These are phyloP conservation scores for Erethizon dorsatum DNA, from an alignment of 2,797 vertebrate genomes.

Conservation along the genomic window DNA sequence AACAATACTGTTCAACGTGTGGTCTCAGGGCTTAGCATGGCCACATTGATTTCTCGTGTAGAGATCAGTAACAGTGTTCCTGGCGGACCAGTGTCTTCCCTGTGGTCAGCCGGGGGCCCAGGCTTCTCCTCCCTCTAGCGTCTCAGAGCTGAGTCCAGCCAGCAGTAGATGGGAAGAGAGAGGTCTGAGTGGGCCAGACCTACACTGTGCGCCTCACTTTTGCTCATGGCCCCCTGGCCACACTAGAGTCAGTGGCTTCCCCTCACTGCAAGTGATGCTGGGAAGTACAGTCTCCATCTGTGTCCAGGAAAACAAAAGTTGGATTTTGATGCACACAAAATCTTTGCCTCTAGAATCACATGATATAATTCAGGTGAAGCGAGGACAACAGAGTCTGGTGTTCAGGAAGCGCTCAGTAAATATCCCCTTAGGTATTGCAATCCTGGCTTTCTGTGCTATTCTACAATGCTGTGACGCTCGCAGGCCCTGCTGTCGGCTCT, in stretches of 20 bases:
- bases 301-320: background rate
- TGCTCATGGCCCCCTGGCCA: background rate
- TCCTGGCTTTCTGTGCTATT: background rate
- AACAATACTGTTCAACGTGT: background rate
- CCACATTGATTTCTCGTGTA: background rate
- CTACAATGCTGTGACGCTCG: background rate
- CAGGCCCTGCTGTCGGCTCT: background rate
- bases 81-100: background rate
- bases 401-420: background rate
- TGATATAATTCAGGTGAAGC: background rate
- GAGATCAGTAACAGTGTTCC: background rate
- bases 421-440: background rate
- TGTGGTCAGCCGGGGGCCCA: background rate
- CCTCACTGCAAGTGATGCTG: background rate
- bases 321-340: background rate
- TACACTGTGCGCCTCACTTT: rapidly evolving
- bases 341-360: background rate
- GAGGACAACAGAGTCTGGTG: background rate
- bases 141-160: background rate
- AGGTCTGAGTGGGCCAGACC: background rate
- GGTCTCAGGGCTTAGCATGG: background rate
- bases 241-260: background rate
- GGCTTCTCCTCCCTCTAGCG: background rate
- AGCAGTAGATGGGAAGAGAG: background rate
- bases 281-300: no score